Conservation (phyloP, 2,888 invertebrate genomes). For the Beris chalybata region DNA sequence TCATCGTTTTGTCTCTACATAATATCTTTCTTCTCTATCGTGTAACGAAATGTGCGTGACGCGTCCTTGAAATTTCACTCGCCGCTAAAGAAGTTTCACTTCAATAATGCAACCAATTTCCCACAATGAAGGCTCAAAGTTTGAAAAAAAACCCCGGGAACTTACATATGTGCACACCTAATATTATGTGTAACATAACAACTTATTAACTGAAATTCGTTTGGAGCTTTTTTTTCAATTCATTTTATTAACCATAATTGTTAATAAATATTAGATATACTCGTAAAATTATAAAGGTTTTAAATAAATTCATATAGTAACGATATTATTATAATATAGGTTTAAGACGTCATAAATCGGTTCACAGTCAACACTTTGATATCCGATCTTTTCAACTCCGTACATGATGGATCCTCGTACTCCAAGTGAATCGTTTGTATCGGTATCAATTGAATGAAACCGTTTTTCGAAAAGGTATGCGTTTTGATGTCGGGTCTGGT, state of each 20-base stretch:
- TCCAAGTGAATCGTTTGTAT: constrained; percentile 49
- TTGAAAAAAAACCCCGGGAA: no score
- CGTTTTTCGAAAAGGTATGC: constrained; percentile 52
- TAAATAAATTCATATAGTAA: constrained; percentile 3
- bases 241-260: neutral
- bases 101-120: no score
- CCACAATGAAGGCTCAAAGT: no score
- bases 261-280: no score
- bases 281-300: neutral
- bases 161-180: no score
- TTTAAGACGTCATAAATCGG: constrained; percentile 46
- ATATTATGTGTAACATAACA: no score
- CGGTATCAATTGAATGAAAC: constrained; percentile 51
- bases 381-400: constrained; percentile 43
- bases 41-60: no score
- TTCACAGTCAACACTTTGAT: constrained; percentile 52
- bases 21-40: no score
- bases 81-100: no score
- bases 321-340: neutral
- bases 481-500: constrained; percentile 43
- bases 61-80: no score
- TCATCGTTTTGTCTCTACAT: no score
- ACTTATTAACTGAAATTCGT: no score
- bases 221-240: neutral
- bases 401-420: constrained; percentile 45